A percentile compares a stretch with the other conserved stretches of the same genome.
Evolutionary conservation across 2,797 vertebrate genomes (phyloP).

Genomic region (Dendrocincla fuliginosa): DNA sequence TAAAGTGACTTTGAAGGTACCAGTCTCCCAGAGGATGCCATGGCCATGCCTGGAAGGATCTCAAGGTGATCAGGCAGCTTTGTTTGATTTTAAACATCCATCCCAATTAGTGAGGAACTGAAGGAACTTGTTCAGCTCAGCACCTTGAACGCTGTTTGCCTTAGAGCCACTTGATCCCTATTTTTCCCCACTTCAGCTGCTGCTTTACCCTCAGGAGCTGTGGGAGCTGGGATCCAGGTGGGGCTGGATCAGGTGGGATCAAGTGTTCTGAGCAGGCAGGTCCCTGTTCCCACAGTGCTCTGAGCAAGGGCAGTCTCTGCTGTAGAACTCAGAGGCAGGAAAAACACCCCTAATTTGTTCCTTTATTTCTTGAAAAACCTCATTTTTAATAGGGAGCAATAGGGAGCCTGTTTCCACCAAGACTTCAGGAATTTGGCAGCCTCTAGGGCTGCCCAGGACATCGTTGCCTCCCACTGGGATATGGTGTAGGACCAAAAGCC

Average conservation of each 20-base stretch:
- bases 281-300: neutral
- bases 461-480: fast-evolving
- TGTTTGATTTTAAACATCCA: constrained; percentile 7
- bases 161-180: neutral
- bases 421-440: neutral
- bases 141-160: neutral
- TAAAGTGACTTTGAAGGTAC: neutral
- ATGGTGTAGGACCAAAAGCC: fast-evolving
- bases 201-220: neutral
- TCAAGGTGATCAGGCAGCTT: neutral
- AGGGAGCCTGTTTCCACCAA: neutral
- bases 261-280: neutral
- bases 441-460: neutral
- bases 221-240: neutral
- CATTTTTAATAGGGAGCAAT: fast-evolving
- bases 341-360: neutral
- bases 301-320: neutral
- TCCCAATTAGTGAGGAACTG: constrained; percentile 23
- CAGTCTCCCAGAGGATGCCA: neutral
- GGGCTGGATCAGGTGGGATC: neutral
- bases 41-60: neutral
- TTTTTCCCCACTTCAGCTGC: constrained; percentile 12
- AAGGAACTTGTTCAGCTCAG: constrained; percentile 31
- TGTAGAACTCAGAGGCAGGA: neutral
- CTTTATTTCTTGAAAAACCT: neutral